Conservation (phyloP, 92 coral and sea anemone genomes). For the Phenganax subtilis region DNA sequence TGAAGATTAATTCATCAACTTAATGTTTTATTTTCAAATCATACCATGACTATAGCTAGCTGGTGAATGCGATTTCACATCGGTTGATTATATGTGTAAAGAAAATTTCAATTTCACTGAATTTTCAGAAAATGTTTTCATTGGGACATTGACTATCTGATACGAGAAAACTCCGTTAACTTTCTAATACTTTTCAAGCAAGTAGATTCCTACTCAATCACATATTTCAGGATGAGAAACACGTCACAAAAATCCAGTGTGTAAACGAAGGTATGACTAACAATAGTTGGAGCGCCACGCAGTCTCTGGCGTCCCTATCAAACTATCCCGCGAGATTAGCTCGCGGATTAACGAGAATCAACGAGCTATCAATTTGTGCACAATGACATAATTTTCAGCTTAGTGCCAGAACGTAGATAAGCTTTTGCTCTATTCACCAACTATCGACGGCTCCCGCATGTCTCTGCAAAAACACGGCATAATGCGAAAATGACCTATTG, state of each 20-base stretch:
- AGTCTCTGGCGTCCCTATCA: constrained; percentile 34
- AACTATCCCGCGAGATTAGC: constrained; percentile 36
- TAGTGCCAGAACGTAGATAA: constrained; percentile 7
- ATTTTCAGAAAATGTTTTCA: too few species aligned
- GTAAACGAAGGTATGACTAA: background rate
- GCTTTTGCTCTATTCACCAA: constrained; percentile 25
- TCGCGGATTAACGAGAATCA: constrained; percentile 21
- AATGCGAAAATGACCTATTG: constrained; percentile 24
- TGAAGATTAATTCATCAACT: constrained; percentile 31
- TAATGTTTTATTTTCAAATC: background rate
- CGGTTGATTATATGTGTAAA: too few species aligned
- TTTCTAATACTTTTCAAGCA: too few species aligned
- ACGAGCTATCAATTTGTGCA: constrained; percentile 17
- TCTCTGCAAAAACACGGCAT: constrained; percentile 9
- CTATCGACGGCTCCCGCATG: constrained; percentile 19
- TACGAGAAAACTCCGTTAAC: too few species aligned
- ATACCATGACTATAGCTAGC: background rate
- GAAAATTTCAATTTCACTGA: too few species aligned
- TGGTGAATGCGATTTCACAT: too few species aligned
- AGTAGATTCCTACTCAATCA: too few species aligned
- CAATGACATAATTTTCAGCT: constrained; percentile 42
- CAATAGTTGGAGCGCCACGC: constrained; percentile 16
- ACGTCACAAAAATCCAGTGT: too few species aligned
- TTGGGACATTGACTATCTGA: too few species aligned
- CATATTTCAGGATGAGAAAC: too few species aligned